Conservation (phyloP, 2,113 vertebrate genomes). For the Ictidomys tridecemlineatus region DNA sequence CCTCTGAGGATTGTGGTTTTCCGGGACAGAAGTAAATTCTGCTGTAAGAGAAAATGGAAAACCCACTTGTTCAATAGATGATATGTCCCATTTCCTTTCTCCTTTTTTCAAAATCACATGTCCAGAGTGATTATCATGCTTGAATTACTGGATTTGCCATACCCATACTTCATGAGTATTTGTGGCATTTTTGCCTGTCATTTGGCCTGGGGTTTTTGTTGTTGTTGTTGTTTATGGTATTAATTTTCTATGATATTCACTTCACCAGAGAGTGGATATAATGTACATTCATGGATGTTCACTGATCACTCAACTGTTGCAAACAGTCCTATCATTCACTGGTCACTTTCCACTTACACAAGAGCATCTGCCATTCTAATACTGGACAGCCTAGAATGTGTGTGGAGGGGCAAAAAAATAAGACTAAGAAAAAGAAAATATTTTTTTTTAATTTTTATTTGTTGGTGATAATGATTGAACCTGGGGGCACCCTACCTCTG, state of each 20-base stretch:
- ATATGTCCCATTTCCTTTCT: conserved; percentile 68
- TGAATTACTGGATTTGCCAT: neutral
- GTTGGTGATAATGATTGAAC: neutral
- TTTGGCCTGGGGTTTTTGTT: neutral
- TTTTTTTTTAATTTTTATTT: too few species aligned
- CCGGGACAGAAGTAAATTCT: conserved; percentile 73
- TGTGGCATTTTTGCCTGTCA: fast-evolving
- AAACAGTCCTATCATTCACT: neutral
- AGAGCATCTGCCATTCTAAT: neutral
- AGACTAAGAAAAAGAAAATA: too few species aligned
- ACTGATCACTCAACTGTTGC: neutral
- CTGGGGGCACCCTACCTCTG: neutral
- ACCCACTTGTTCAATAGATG: conserved; percentile 80
- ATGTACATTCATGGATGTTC: neutral
- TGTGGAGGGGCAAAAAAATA: too few species aligned
- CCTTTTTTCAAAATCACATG: neutral
- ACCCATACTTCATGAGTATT: fast-evolving
- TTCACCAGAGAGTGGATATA: neutral
- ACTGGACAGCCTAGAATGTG: too few species aligned
- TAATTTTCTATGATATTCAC: neutral
- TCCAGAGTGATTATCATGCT: fast-evolving
- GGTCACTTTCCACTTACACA: too few species aligned
- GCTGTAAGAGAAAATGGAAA: conserved; percentile 78
- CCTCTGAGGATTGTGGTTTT: conserved; percentile 85
- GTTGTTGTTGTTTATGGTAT: neutral